Base-by-base conservation (phyloP, 2,888 invertebrate species). In the Trachelus iudaicus region DNA sequence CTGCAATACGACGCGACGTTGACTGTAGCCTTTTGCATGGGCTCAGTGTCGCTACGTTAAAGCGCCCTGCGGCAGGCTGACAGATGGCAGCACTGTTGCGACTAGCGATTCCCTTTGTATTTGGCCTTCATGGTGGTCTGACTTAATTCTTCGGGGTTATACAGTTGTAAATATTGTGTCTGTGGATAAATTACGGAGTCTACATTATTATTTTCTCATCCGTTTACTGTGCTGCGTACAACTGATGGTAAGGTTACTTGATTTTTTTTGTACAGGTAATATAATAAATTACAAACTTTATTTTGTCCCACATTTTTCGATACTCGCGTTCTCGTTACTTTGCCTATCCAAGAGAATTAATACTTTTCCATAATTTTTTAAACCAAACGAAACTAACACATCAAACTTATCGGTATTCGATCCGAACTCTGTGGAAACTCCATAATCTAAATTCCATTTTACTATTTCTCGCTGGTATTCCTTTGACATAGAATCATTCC, bases 61-160 rank as follows among this genome's bases (percentile, higher is more conserved):
- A 15, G 23, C 56, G 23, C 3, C 1, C 23, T 56, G 23, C 23
- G 56, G 56, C 56, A 1, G 15, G 23, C 56, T 0, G 15, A 56
- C 56, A 23, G 56, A 13, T 34, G 71, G 71, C 71, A 34, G 33
- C 34, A 31, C 34, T 71, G 71, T 71, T 71, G 31, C 15, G 31
- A 71, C 71, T 34, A 75, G 40, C 13, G 71, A 78, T 78, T 76
- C 76, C 34, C 79, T 80, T 80, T 80, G 79, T 76, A 33, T 4
- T 13, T 56, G 35, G 34, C 68, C 71, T 69, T 80, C 79, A 74
- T 4, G 33, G 79, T 78, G 69, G 74, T 79, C 75, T 34, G 73
- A 34, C 40, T 74, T 71, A 34, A 11, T 75, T 23, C 31, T n/a
- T 33, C n/a, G 37, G 11, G 11, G 30, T 74, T 76, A 31, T 77